These are phyloP conservation scores for Cremastinae sp. DNA, from an alignment of 2,888 invertebrate genomes.

Conservation along the genomic window DNA sequence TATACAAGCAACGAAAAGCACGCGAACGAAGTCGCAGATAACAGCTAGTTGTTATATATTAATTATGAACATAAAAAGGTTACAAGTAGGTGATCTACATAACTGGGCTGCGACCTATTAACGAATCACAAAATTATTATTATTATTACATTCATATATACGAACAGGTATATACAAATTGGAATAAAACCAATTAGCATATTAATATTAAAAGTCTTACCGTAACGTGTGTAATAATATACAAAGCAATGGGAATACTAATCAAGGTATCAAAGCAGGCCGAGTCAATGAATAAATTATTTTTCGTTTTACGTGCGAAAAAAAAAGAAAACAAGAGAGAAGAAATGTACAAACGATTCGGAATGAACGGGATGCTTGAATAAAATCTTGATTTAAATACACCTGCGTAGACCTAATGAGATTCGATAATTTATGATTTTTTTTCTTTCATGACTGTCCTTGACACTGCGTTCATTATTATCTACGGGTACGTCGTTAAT, in stretches of 20 bases:
- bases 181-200: constrained; percentile 64
- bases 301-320: constrained; percentile 32
- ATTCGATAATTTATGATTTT: constrained; percentile 66
- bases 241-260: constrained; percentile 67
- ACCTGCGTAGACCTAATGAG: constrained; percentile 66
- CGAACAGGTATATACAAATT: constrained; percentile 69
- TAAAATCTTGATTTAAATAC: constrained; percentile 63
- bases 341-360: constrained; percentile 59
- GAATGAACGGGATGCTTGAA: constrained; percentile 66
- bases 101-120: constrained; percentile 63
- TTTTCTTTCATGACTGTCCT: constrained; percentile 32
- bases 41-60: constrained; percentile 70
- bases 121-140: constrained; percentile 65
- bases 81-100: constrained; percentile 69
- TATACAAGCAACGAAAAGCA: too few species aligned
- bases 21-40: too few species aligned
- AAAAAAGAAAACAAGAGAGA: constrained; percentile 37
- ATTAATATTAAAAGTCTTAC: constrained; percentile 67
- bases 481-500: constrained; percentile 45
- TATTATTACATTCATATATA: constrained; percentile 43
- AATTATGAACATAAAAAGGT: constrained; percentile 73
- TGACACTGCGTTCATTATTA: constrained; percentile 43
- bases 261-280: constrained; percentile 55
- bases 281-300: constrained; percentile 34
- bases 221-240: constrained; percentile 70